Conservation (phyloP, 2,797 vertebrate species). For the Pyrocephalus nanus region DNA sequence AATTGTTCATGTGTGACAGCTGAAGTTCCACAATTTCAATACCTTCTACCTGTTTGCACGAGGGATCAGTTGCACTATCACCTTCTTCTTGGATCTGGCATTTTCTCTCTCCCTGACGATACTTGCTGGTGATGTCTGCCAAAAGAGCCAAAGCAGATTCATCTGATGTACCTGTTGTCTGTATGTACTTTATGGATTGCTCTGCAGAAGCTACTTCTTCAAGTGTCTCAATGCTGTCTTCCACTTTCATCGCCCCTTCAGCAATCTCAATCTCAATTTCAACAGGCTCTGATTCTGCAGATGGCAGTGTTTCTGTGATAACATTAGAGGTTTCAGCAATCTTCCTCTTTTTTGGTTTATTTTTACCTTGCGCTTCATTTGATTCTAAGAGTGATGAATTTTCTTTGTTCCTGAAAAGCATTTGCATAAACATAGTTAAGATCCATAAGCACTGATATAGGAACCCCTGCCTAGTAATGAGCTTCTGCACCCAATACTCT, state of each 20-base stretch:
- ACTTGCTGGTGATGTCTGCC: conserved; percentile 98
- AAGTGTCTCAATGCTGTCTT: conserved; percentile 76
- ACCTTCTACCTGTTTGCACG: conserved; percentile 91
- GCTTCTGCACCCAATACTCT: not conserved
- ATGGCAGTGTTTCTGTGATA: conserved; percentile 91
- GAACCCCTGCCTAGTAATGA: not conserved
- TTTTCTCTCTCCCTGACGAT: conserved; percentile 88
- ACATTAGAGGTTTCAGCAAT: conserved; percentile 93
- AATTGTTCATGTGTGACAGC: conserved; percentile 93
- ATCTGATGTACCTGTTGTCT: conserved; percentile 83
- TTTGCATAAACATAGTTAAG: not conserved
- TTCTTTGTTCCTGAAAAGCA: conserved; percentile 82
- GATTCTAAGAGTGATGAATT: conserved; percentile 73
- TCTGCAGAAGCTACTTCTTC: conserved; percentile 87
- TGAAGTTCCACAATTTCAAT: conserved; percentile 97
- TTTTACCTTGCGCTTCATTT: conserved; percentile 71
- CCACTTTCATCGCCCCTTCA: conserved; percentile 85
- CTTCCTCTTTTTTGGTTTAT: conserved; percentile 88
- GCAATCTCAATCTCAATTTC: conserved; percentile 92
- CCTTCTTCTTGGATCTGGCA: conserved; percentile 79
- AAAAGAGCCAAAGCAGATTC: conserved; percentile 95
- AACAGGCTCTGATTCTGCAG: conserved; percentile 87
- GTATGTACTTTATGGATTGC: conserved; percentile 83
- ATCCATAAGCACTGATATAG: not conserved
- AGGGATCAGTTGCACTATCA: conserved; percentile 80